These are phyloP conservation scores for Pipistrellus kuhlii DNA, from an alignment of 2,797 vertebrate genomes.

Conservation along the genomic window DNA sequence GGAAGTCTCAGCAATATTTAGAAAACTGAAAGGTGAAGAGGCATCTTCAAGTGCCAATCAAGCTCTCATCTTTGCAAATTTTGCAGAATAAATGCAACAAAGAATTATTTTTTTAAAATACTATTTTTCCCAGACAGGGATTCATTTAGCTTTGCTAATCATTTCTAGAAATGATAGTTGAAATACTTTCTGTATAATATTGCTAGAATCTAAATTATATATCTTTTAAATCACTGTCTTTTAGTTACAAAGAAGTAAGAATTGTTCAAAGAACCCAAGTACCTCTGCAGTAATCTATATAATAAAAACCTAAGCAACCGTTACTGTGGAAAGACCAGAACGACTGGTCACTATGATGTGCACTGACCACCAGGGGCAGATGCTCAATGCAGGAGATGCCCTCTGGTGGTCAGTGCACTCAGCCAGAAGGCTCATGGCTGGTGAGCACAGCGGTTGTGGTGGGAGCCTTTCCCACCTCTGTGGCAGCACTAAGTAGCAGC, in stretches of 20 bases:
- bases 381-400: too few species aligned
- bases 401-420: too few species aligned
- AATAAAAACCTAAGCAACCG: too few species aligned
- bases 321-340: too few species aligned
- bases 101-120: not conserved
- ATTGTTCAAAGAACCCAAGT: constrained; percentile 14
- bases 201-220: constrained; percentile 59
- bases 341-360: too few species aligned
- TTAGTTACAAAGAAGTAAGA: constrained; percentile 49
- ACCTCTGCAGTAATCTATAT: constrained; percentile 2
- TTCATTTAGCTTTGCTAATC: not conserved
- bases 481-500: too few species aligned
- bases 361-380: too few species aligned
- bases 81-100: constrained; percentile 11
- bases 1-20: not conserved
- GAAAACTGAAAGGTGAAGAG: not conserved
- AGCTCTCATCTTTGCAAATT: not conserved
- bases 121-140: not conserved
- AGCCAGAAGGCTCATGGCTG: too few species aligned
- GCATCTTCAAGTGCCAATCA: not conserved
- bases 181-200: constrained; percentile 31
- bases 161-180: constrained; percentile 48
- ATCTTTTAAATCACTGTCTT: constrained; percentile 49
- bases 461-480: too few species aligned
- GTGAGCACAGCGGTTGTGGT: too few species aligned